Conservation (phyloP, 2,113 vertebrate species). For the Columba livia region DNA sequence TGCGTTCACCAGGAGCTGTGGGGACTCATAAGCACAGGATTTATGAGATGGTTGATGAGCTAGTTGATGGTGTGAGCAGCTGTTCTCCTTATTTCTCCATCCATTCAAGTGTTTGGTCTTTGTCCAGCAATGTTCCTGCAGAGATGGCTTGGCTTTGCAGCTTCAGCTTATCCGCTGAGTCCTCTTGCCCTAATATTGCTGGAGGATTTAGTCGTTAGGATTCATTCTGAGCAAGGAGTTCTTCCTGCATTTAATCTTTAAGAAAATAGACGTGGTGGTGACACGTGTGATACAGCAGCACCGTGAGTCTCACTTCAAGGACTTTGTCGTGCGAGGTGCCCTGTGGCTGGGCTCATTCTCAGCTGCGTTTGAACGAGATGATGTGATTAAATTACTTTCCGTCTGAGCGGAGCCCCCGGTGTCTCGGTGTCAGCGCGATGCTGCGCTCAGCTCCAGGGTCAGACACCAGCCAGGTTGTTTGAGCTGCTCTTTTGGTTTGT, state of each 20-base stretch:
- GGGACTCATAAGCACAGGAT: slow-evolving; percentile 7
- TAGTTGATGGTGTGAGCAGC: background rate
- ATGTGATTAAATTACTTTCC: background rate
- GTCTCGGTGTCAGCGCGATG: accelerated
- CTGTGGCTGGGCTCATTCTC: background rate
- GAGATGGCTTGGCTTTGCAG: background rate
- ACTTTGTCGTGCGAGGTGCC: accelerated
- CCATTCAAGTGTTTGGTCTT: background rate
- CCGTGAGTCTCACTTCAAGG: accelerated
- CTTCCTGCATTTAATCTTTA: background rate
- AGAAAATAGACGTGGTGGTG: accelerated
- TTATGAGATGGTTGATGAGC: background rate
- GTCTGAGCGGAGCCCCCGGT: background rate
- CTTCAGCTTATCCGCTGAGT: background rate
- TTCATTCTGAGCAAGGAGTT: background rate
- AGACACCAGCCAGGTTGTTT: accelerated
- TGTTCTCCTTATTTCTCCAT: background rate
- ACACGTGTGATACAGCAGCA: background rate
- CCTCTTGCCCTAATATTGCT: accelerated
- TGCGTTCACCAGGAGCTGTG: background rate
- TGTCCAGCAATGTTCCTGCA: background rate
- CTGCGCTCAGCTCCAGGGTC: accelerated
- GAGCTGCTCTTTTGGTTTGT: background rate
- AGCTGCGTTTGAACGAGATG: accelerated
- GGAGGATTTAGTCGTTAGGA: background rate